phyloP scores from a whole-genome alignment of 2,113 vertebrate genomes.

The Anarhynchus alexandrinus region DNA sequence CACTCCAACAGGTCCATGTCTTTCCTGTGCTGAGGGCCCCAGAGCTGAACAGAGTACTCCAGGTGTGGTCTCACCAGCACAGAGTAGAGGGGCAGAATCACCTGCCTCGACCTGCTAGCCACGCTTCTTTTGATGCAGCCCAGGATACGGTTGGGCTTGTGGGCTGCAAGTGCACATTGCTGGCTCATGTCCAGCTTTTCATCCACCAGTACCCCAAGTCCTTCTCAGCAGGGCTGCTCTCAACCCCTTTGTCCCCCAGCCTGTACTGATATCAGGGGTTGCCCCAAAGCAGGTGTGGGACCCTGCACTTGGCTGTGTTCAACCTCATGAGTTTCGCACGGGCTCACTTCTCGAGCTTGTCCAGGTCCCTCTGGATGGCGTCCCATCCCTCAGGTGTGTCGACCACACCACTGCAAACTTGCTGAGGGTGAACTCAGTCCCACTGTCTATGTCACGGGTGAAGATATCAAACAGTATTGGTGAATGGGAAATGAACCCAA shows the following conservation, averaged over 20 bases:
- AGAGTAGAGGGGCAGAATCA: background rate
- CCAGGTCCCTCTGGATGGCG: background rate
- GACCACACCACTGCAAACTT: background rate
- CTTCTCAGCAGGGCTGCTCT: background rate
- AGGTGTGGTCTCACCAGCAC: background rate
- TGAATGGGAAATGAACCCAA: background rate
- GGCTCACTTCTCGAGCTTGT: background rate
- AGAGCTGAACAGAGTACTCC: background rate
- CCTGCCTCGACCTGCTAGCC: background rate
- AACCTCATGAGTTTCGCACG: background rate
- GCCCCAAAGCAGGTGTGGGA: background rate
- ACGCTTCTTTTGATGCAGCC: background rate
- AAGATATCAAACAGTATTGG: background rate
- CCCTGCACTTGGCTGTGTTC: background rate
- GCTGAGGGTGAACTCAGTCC: background rate
- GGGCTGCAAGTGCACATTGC: background rate
- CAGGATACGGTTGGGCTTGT: background rate
- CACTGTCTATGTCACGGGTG: background rate
- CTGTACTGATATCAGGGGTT: background rate
- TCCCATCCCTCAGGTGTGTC: background rate
- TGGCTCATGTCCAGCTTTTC: background rate
- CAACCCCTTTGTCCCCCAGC: background rate
- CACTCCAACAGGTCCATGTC: background rate
- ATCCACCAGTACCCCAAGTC: background rate
- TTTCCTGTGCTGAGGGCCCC: background rate